Evolutionary conservation across 2,888 invertebrate species (phyloP).

Genomic region (Bombylius major): DNA sequence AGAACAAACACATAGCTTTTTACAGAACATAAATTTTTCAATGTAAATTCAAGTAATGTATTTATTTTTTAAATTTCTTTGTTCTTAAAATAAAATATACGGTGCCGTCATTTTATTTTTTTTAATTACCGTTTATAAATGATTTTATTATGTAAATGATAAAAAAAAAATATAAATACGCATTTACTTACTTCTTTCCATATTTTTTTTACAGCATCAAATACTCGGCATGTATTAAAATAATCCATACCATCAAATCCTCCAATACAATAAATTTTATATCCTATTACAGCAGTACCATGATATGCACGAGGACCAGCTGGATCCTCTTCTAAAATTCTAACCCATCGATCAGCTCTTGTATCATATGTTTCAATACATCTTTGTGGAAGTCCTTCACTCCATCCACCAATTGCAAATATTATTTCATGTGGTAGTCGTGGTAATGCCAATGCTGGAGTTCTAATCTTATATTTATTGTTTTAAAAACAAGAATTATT

Average conservation of each 20-base stretch:
- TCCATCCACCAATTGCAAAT: conserved; percentile 75
- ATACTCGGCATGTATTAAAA: conserved; percentile 76
- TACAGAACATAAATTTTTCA: background rate
- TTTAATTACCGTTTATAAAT: no score
- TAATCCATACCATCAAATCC: conserved; percentile 77
- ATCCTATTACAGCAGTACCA: conserved; percentile 78
- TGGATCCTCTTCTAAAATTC: conserved; percentile 55
- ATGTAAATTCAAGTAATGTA: no score
- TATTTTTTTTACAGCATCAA: conserved; percentile 67
- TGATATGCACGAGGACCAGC: conserved; percentile 83
- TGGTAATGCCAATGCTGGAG: conserved; percentile 71
- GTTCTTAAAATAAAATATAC: background rate
- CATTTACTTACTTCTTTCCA: conserved; percentile 58
- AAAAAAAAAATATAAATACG: background rate
- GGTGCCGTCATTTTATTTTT: no score
- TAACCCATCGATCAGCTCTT: conserved; percentile 77
- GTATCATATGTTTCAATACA: conserved; percentile 84
- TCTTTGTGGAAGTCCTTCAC: conserved; percentile 41
- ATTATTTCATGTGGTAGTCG: conserved; percentile 80
- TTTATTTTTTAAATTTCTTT: no score
- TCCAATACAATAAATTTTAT: conserved; percentile 78
- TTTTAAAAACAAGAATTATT: conserved; percentile 8
- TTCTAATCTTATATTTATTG: conserved; percentile 39
- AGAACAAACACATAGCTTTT: no score
- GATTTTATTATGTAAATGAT: no score